Percentiles rank a stretch among this genome's conserved stretches.
Conservation (phyloP, 2,113 vertebrate genomes). For the Galemys pyrenaicus region DNA sequence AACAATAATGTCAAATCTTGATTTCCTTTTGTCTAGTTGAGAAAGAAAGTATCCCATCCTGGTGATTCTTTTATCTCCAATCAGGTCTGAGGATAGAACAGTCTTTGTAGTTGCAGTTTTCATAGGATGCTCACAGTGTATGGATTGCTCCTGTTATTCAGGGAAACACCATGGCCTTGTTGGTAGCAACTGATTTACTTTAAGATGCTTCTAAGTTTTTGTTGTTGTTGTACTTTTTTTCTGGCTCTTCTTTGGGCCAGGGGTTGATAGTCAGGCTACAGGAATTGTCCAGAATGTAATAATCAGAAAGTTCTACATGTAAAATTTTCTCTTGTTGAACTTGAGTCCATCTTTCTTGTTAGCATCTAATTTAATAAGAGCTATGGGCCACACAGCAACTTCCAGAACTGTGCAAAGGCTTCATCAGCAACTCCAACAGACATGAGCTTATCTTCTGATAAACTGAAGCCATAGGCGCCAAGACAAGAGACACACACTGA, state of each 20-base stretch:
- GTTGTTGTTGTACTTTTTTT: background rate
- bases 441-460: background rate
- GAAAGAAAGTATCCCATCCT: background rate
- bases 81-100: background rate
- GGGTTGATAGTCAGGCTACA: background rate
- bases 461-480: background rate
- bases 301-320: background rate
- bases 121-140: background rate
- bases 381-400: background rate
- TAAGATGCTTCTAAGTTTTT: background rate
- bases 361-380: background rate
- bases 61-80: background rate
- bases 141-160: background rate
- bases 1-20: background rate
- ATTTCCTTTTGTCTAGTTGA: background rate
- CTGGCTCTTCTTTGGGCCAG: background rate
- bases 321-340: background rate
- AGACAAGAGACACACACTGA: background rate
- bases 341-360: background rate
- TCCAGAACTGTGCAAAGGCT: background rate
- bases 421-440: background rate
- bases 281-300: background rate
- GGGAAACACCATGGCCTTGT: rapidly evolving
- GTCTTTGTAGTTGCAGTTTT: background rate
- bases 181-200: background rate